A percentile compares a stretch with the other conserved stretches of the same genome.
Evolutionary conservation across 2,888 invertebrate genomes (phyloP).

Genomic region (Drosophila setosimentum): DNA sequence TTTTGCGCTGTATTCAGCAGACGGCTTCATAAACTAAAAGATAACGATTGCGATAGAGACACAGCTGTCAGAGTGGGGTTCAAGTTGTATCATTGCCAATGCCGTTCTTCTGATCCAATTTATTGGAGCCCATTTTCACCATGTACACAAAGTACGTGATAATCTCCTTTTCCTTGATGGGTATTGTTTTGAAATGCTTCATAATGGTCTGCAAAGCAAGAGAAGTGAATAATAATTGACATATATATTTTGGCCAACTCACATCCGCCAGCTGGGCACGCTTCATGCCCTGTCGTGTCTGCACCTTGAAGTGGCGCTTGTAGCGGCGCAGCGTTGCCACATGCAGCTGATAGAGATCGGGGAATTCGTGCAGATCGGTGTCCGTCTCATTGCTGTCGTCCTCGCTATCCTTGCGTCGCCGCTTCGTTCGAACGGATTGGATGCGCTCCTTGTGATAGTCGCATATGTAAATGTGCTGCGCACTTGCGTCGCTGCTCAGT

Average conservation of each 20-base stretch:
- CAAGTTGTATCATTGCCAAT: conserved; percentile 83
- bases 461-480: conserved; percentile 97
- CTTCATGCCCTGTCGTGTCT: conserved; percentile 95
- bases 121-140: conserved; percentile 92
- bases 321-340: conserved; percentile 97
- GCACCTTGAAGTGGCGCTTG: conserved; percentile 96
- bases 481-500: conserved; percentile 93
- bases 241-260: conserved; percentile 81
- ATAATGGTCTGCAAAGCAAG: conserved; percentile 91
- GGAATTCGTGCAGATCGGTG: conserved; percentile 94
- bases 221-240: conserved; percentile 17
- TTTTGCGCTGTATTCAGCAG: conserved; percentile 36
- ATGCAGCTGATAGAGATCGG: conserved; percentile 96
- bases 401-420: conserved; percentile 96
- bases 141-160: conserved; percentile 98
- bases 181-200: conserved; percentile 98
- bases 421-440: conserved; percentile 96
- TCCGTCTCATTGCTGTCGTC: conserved; percentile 98
- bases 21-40: conserved; percentile 33
- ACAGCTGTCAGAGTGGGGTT: conserved; percentile 46
- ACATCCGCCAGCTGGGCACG: conserved; percentile 98
- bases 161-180: conserved; percentile 97
- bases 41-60: conserved; percentile 35
- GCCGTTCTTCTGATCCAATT: conserved; percentile 85
- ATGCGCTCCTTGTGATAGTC: conserved; percentile 98